phyloP scores from a whole-genome alignment of 2,797 vertebrate species.

The Aotus griseimembra region DNA sequence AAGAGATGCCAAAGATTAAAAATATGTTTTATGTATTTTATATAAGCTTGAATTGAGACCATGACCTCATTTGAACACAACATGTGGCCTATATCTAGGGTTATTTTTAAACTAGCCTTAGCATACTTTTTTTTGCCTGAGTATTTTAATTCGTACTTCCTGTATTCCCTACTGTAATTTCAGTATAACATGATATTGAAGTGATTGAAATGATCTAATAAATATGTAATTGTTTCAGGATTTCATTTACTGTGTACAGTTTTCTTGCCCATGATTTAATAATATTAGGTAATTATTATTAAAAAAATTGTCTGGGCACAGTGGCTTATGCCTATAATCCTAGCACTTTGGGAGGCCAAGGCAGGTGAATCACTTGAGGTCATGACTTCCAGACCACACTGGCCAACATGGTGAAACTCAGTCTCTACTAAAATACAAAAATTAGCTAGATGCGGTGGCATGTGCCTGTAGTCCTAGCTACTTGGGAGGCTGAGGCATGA shows the following conservation, averaged over 20 bases:
- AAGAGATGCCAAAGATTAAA: constrained; percentile 38
- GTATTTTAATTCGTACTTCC: background rate
- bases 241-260: background rate
- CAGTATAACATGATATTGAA: background rate
- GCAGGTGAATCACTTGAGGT: background rate
- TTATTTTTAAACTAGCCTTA: constrained; percentile 64
- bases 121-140: background rate
- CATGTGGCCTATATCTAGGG: constrained; percentile 8
- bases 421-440: background rate
- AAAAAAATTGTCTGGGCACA: too few species aligned
- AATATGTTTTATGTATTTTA: constrained; percentile 39
- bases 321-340: background rate
- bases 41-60: constrained; percentile 43
- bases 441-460: background rate
- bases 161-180: background rate
- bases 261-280: background rate
- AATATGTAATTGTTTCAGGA: background rate
- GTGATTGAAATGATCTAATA: background rate
- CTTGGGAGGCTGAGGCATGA: background rate
- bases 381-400: background rate
- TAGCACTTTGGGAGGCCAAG: background rate
- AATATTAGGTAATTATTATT: background rate
- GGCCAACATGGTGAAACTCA: background rate
- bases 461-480: background rate
- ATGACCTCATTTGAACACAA: constrained; percentile 53